These are phyloP conservation scores for Zosterops borbonicus DNA, from an alignment of 2,113 vertebrate genomes.

Conservation along the genomic window DNA sequence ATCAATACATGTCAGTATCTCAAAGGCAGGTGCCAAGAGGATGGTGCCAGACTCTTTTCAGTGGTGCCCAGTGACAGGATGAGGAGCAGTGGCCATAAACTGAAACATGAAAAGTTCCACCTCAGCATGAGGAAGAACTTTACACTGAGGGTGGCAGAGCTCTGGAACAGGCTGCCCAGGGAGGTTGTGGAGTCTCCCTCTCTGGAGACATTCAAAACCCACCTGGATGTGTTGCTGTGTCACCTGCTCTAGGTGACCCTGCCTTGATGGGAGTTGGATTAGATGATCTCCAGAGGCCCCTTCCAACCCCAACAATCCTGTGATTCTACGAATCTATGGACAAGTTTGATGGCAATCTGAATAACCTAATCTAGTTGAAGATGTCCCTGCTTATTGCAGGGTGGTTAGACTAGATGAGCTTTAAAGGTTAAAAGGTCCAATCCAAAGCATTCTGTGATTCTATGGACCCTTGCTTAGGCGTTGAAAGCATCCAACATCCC, in stretches of 20 bases:
- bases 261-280: neutral
- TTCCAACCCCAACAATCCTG: neutral
- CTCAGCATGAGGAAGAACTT: neutral
- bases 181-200: too few species aligned
- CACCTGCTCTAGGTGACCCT: neutral
- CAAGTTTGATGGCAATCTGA: neutral
- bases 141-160: neutral
- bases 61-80: accelerated
- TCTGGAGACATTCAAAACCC: neutral
- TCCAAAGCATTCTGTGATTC: neutral
- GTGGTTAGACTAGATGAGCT: neutral
- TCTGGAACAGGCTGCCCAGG: neutral
- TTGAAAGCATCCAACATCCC: neutral
- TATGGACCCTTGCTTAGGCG: neutral
- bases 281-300: neutral
- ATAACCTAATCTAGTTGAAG: neutral
- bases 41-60: neutral
- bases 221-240: neutral
- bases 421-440: neutral
- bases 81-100: neutral
- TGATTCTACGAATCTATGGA: neutral
- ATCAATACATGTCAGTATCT: neutral
- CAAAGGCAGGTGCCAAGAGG: neutral
- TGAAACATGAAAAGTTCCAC: neutral
- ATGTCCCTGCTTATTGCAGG: neutral